Evolutionary conservation across 2,888 invertebrate species (phyloP).

Genomic region (Cephus pygmeus): DNA sequence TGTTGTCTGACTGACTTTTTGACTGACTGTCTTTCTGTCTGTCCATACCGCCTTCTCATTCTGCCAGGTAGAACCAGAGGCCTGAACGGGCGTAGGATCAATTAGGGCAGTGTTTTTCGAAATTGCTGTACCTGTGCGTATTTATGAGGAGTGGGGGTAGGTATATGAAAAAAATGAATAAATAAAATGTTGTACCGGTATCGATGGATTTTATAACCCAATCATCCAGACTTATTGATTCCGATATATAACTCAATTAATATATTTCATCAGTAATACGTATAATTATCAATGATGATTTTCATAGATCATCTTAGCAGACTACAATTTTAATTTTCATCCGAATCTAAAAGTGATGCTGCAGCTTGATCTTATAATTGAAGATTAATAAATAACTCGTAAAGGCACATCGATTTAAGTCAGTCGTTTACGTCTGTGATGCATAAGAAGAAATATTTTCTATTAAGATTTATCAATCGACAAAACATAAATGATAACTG

Average conservation of each 20-base stretch:
- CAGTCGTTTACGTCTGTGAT: too few relatives aligned
- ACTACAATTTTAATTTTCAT: background rate
- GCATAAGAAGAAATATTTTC: too few relatives aligned
- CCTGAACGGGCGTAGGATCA: conserved; percentile 25
- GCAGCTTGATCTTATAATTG: background rate
- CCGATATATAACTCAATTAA: background rate
- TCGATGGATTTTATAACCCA: background rate
- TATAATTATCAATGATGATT: background rate
- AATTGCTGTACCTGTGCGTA: background rate
- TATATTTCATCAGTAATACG: background rate
- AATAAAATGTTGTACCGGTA: background rate
- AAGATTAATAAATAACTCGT: background rate
- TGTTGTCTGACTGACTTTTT: conserved; percentile 3
- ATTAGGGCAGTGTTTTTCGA: conserved; percentile 26
- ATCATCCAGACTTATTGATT: background rate
- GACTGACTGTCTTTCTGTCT: conserved; percentile 22
- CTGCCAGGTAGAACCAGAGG: conserved; percentile 45
- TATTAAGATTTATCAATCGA: too few relatives aligned
- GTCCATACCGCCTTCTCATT: conserved; percentile 45
- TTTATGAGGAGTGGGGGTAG: background rate
- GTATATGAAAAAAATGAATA: background rate
- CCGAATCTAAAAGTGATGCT: background rate
- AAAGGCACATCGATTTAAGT: background rate
- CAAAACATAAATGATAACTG: too few relatives aligned
- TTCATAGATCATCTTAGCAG: background rate